These are phyloP conservation scores for Ridgeia piscesae DNA, from an alignment of 1,140 invertebrate species.

Conservation along the genomic window DNA sequence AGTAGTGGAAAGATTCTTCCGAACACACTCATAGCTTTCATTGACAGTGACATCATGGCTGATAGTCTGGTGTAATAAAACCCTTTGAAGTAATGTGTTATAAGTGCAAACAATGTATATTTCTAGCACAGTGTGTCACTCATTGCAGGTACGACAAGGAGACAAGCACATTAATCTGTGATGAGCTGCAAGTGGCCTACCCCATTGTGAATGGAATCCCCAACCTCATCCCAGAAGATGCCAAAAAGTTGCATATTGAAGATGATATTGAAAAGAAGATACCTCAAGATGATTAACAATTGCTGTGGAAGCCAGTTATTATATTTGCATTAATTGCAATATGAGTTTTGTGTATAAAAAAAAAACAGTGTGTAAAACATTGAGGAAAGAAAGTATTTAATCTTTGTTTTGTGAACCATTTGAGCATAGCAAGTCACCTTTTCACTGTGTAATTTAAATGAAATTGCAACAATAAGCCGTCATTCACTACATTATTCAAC, in stretches of 20 bases:
- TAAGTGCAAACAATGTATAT: not conserved
- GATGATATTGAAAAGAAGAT: conserved; percentile 22
- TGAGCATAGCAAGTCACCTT: too few species aligned
- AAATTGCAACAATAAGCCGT: not conserved
- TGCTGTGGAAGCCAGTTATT: not conserved
- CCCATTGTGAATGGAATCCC: conserved; percentile 49
- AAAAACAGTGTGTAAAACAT: not conserved
- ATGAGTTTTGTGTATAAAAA: not conserved
- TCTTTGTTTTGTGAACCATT: too few species aligned
- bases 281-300: not conserved
- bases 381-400: not conserved
- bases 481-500: not conserved
- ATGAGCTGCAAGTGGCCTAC: conserved; percentile 47
- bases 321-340: not conserved
- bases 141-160: conserved; percentile 46
- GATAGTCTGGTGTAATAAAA: too few species aligned
- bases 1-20: too few species aligned
- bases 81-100: too few species aligned
- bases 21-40: too few species aligned
- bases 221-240: conserved; percentile 48
- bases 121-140: not conserved
- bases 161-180: conserved; percentile 44
- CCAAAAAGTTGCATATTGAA: conserved; percentile 32
- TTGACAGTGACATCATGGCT: too few species aligned
- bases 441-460: not conserved